These are phyloP conservation scores for Heliconius cydno DNA, from an alignment of 2,888 invertebrate species.

Conservation along the genomic window DNA sequence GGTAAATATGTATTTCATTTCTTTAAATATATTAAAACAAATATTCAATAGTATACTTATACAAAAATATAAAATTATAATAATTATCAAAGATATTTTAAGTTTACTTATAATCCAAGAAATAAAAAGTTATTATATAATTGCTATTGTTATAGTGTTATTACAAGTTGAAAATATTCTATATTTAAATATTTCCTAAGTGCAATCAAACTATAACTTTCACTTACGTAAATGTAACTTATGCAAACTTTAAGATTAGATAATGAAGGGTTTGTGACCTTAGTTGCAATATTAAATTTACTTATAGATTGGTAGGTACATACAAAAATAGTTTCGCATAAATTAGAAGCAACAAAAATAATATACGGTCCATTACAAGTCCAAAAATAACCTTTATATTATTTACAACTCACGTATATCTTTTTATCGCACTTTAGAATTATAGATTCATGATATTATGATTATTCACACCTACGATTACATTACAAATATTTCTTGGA, in stretches of 20 bases:
- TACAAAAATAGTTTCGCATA: background rate
- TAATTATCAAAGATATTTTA: background rate
- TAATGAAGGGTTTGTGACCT: slow-evolving; percentile 39
- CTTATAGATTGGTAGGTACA: background rate
- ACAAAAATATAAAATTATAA: background rate
- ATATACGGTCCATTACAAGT: background rate
- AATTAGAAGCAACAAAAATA: background rate
- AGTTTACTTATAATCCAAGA: background rate
- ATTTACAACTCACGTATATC: background rate
- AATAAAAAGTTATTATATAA: background rate
- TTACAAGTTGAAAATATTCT: slow-evolving; percentile 5
- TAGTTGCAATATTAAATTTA: slow-evolving; percentile 27
- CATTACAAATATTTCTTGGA: slow-evolving; percentile 45
- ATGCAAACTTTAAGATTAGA: slow-evolving; percentile 47
- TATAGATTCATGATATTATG: slow-evolving; percentile 12
- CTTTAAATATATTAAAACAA: background rate
- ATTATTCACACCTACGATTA: slow-evolving; percentile 29
- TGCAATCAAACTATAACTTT: slow-evolving; percentile 33
- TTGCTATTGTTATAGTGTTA: background rate
- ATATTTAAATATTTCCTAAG: slow-evolving; percentile 25
- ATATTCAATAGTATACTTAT: background rate
- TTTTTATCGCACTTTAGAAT: background rate
- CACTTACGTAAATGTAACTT: slow-evolving; percentile 44
- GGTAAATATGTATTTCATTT: background rate
- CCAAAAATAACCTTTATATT: background rate